A percentile compares a stretch with the other conserved stretches of the same genome.
phyloP scores from a whole-genome alignment of 2,113 vertebrate species.

The Diadophis punctatus region DNA sequence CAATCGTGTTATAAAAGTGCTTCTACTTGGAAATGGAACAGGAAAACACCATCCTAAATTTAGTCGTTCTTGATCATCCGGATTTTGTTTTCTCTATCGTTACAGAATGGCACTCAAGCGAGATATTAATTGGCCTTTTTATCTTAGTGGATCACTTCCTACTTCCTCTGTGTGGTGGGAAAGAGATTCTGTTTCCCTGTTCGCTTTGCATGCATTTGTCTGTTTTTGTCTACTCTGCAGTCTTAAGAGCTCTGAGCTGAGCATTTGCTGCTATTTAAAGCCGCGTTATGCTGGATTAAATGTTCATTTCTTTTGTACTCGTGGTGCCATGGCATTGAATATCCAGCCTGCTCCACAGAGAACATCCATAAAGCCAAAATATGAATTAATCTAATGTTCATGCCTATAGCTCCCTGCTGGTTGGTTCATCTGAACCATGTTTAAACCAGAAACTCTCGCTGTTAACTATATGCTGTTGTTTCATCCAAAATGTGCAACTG shows the following conservation, averaged over 20 bases:
- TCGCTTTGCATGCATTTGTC: not conserved
- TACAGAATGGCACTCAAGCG: not conserved
- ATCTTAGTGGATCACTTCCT: not conserved
- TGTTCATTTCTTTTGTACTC: not conserved
- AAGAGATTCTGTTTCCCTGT: not conserved
- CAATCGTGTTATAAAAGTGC: not conserved
- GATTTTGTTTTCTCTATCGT: not conserved
- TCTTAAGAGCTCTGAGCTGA: not conserved
- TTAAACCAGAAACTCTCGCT: not conserved
- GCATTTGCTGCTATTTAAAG: not conserved
- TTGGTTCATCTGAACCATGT: not conserved
- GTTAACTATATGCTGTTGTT: not conserved
- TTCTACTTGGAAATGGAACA: not conserved
- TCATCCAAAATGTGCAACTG: not conserved
- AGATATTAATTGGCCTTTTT: not conserved
- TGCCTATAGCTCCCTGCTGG: not conserved
- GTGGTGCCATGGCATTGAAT: not conserved
- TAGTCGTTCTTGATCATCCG: not conserved
- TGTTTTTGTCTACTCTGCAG: too few relatives aligned
- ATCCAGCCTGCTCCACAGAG: not conserved
- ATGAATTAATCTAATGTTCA: not conserved
- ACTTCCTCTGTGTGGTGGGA: not conserved
- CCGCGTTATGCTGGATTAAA: not conserved
- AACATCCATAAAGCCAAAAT: not conserved
- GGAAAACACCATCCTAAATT: not conserved